Percentiles rank a stretch among this genome's conserved stretches.
Conservation (phyloP, 2,888 invertebrate species). For the Mesochorus sp. region DNA sequence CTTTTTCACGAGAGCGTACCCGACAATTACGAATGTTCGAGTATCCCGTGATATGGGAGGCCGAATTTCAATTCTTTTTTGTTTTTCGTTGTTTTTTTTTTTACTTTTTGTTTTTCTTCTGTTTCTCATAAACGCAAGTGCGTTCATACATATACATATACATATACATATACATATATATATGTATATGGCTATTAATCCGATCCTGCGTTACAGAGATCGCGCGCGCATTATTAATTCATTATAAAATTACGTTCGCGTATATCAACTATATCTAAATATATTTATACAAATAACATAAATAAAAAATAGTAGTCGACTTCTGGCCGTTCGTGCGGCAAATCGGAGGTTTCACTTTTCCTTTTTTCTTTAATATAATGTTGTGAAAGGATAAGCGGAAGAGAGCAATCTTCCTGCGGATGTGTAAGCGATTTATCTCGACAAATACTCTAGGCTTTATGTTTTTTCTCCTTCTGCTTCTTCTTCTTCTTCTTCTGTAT, state of each 20-base stretch:
- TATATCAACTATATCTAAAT: conserved; percentile 64
- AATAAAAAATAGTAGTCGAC: conserved; percentile 63
- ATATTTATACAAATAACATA: conserved; percentile 70
- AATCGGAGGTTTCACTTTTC: conserved; percentile 29
- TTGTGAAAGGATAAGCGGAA: conserved; percentile 55
- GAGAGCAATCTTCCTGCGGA: conserved; percentile 43
- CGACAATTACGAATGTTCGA: conserved; percentile 35
- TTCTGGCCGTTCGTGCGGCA: conserved; percentile 49
- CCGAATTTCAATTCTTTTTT: conserved; percentile 21
- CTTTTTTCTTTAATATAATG: conserved; percentile 17
- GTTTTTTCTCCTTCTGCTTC: too few species aligned
- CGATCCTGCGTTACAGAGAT: conserved; percentile 45
- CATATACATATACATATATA: not conserved
- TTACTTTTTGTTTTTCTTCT: not conserved
- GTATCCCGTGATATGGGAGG: conserved; percentile 42
- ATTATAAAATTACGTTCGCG: conserved; percentile 61
- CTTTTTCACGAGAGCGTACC: conserved; percentile 28
- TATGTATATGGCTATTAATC: not conserved
- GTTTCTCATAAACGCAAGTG: conserved; percentile 19
- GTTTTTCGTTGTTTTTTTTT: not conserved
- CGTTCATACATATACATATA: conserved; percentile 31
- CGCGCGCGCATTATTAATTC: conserved; percentile 47
- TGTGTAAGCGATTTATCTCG: conserved; percentile 48
- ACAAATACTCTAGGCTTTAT: conserved; percentile 53
- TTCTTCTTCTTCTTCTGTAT: not conserved